Conservation (phyloP, 1,140 invertebrate genomes). For the Zaprionus camerounensis region DNA sequence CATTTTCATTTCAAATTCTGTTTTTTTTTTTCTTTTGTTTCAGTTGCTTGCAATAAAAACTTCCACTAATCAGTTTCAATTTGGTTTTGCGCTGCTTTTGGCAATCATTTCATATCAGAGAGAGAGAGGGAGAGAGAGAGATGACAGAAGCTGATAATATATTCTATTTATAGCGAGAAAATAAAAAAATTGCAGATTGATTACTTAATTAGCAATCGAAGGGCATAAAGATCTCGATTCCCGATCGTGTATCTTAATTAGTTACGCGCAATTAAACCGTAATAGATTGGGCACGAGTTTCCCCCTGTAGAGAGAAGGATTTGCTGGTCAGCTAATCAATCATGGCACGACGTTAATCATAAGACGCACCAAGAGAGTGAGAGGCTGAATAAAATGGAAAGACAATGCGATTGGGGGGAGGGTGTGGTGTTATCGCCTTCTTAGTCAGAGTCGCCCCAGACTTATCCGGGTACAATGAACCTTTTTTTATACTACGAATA, state of each 20-base stretch:
- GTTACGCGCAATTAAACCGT: slow-evolving; percentile 1
- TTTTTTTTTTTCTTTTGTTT: not conserved
- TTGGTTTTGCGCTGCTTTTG: slow-evolving; percentile 24
- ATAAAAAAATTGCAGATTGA: slow-evolving; percentile 22
- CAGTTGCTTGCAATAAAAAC: slow-evolving; percentile 11
- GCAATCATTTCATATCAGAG: not conserved
- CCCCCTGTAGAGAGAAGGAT: not conserved
- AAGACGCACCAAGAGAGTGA: not conserved
- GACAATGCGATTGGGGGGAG: not conserved
- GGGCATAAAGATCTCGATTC: slow-evolving; percentile 1
- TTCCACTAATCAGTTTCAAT: slow-evolving; percentile 61
- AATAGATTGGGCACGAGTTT: slow-evolving; percentile 5
- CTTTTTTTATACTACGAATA: not conserved
- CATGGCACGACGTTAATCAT: slow-evolving; percentile 10
- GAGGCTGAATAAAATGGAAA: not conserved
- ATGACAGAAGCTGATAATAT: slow-evolving; percentile 20
- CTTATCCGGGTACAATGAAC: slow-evolving; percentile 39
- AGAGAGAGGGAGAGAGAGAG: not conserved
- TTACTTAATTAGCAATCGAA: slow-evolving; percentile 26
- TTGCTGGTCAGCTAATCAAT: not conserved
- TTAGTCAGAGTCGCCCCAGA: not conserved
- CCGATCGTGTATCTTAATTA: not conserved
- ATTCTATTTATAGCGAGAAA: slow-evolving; percentile 14
- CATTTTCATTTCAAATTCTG: slow-evolving; percentile 51
- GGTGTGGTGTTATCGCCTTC: not conserved